Percentiles rank a stretch among this genome's conserved stretches.
These are phyloP conservation scores for Gavia stellata DNA, from an alignment of 2,113 vertebrate species.

Conservation along the genomic window DNA sequence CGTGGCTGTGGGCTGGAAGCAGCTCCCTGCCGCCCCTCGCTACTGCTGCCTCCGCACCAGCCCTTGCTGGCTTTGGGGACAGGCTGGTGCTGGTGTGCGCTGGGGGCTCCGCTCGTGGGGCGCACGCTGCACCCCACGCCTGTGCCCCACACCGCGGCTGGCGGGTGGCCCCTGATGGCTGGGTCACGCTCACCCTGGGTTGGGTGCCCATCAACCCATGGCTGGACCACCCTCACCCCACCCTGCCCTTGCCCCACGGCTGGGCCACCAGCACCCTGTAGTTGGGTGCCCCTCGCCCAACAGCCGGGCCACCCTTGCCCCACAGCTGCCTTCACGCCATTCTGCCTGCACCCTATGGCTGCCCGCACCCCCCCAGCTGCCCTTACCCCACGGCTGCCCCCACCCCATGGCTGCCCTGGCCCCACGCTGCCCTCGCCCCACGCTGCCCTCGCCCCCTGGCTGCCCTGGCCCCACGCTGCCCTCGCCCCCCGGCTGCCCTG, in stretches of 20 bases:
- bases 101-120: neutral
- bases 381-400: too few relatives aligned
- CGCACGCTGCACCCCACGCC: rapidly evolving
- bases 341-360: neutral
- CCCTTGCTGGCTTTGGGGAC: neutral
- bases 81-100: neutral
- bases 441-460: neutral
- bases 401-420: neutral
- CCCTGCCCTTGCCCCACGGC: neutral
- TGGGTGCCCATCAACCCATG: neutral
- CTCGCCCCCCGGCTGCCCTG: neutral
- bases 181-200: neutral
- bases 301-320: too few relatives aligned
- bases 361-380: neutral
- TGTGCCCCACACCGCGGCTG: neutral
- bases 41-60: rapidly evolving
- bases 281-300: neutral
- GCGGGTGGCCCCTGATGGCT: neutral
- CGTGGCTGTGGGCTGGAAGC: neutral
- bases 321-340: neutral
- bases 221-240: neutral
- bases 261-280: neutral
- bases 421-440: neutral
- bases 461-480: neutral
- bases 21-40: neutral